Conservation (phyloP, 2,113 vertebrate genomes). For the Ahaetulla prasina region DNA sequence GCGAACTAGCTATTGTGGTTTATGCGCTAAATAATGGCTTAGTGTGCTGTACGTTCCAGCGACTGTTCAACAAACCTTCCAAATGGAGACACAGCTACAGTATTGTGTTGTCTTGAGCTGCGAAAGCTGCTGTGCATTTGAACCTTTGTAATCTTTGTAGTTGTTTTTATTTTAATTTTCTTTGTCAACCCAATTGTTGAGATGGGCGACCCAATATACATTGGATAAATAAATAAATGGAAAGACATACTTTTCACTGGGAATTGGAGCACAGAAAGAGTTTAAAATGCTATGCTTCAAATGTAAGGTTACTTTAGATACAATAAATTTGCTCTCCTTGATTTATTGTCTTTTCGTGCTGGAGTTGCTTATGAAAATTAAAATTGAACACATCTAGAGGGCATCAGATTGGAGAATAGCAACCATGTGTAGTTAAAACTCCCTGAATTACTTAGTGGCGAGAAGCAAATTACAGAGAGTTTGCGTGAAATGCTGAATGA, state of each 20-base stretch:
- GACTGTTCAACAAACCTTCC: background rate
- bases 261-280: background rate
- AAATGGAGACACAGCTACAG: background rate
- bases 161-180: background rate
- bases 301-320: background rate
- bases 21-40: background rate
- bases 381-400: background rate
- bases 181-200: background rate
- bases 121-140: background rate
- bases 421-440: background rate
- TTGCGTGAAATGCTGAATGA: constrained; percentile 13
- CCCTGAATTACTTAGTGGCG: background rate
- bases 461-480: constrained; percentile 10
- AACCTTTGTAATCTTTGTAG: background rate
- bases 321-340: background rate
- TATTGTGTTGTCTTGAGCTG: background rate
- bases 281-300: background rate
- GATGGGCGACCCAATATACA: background rate
- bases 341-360: background rate
- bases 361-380: background rate
- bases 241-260: background rate
- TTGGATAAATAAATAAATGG: background rate
- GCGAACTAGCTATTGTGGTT: background rate
- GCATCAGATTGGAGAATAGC: background rate
- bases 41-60: background rate